A percentile compares a stretch with the other conserved stretches of the same genome.
phyloP scores from a whole-genome alignment of 2,888 invertebrate species.

The Torymus aiolomorphi region DNA sequence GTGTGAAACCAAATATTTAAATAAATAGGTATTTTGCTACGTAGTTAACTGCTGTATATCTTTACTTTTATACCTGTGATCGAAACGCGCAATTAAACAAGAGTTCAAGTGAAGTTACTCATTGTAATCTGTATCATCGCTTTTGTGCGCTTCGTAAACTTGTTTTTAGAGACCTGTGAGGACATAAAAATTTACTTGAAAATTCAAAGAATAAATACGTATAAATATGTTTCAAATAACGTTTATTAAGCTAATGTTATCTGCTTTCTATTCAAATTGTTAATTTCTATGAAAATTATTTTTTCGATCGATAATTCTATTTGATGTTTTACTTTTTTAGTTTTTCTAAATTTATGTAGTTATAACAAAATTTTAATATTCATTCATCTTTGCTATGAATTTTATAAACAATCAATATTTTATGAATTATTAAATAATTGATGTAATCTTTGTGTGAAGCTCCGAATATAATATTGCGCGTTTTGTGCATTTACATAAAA shows the following conservation, averaged over 20 bases:
- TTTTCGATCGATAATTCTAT: not conserved
- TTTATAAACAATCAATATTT: not conserved
- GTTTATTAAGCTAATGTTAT: constrained; percentile 11
- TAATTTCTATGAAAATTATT: not conserved
- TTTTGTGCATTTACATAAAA: constrained; percentile 29
- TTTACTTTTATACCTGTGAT: constrained; percentile 40
- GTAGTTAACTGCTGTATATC: constrained; percentile 67
- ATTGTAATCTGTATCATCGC: constrained; percentile 3
- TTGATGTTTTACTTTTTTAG: constrained; percentile 6
- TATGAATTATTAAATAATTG: not conserved
- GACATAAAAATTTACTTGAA: constrained; percentile 46
- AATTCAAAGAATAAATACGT: constrained; percentile 22
- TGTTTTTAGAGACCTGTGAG: constrained; percentile 16
- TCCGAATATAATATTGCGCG: constrained; percentile 16
- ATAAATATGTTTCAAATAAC: constrained; percentile 1
- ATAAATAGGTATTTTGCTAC: constrained; percentile 74
- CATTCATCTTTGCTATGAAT: constrained; percentile 22
- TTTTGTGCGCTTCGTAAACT: constrained; percentile 41
- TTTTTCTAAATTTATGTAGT: too few relatives aligned
- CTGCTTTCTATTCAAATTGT: not conserved
- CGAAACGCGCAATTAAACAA: constrained; percentile 32
- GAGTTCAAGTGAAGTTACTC: not conserved
- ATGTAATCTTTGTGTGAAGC: constrained; percentile 39
- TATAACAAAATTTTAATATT: constrained; percentile 3
- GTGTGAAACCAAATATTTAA: constrained; percentile 75